Evolutionary conservation across 2,797 vertebrate genomes (phyloP).

Genomic region (Picus viridis): DNA sequence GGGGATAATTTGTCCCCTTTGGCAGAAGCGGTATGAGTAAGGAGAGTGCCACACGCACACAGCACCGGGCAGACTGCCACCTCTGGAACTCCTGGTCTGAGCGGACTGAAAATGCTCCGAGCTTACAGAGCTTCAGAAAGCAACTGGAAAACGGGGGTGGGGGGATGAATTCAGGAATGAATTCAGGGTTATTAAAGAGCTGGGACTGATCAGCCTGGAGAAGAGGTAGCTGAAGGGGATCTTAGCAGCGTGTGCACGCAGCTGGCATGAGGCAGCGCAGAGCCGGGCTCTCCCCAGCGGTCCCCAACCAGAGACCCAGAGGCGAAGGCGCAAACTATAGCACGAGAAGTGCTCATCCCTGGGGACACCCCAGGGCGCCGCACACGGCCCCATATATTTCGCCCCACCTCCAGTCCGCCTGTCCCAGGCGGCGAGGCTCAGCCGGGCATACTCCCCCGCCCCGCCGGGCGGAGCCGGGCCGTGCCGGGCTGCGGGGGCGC

Average conservation of each 20-base stretch:
- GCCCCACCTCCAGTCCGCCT: too few relatives aligned
- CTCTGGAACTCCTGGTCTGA: background rate
- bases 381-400: too few relatives aligned
- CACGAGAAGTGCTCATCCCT: too few relatives aligned
- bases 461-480: too few relatives aligned
- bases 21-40: background rate
- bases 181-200: background rate
- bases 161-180: background rate
- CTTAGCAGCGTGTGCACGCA: background rate
- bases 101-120: background rate
- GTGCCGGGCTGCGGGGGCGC: too few relatives aligned
- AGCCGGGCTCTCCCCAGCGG: too few relatives aligned
- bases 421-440: too few relatives aligned
- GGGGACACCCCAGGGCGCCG: too few relatives aligned
- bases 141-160: background rate
- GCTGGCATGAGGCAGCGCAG: fast-evolving
- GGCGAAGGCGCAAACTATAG: background rate
- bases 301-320: fast-evolving
- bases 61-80: fast-evolving
- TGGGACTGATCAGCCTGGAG: background rate
- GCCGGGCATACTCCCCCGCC: too few relatives aligned
- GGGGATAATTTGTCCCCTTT: background rate
- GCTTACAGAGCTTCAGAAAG: background rate
- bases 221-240: background rate
- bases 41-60: fast-evolving